phyloP scores from a whole-genome alignment of 2,797 vertebrate species.

The Brachyrhaphis roseni region DNA sequence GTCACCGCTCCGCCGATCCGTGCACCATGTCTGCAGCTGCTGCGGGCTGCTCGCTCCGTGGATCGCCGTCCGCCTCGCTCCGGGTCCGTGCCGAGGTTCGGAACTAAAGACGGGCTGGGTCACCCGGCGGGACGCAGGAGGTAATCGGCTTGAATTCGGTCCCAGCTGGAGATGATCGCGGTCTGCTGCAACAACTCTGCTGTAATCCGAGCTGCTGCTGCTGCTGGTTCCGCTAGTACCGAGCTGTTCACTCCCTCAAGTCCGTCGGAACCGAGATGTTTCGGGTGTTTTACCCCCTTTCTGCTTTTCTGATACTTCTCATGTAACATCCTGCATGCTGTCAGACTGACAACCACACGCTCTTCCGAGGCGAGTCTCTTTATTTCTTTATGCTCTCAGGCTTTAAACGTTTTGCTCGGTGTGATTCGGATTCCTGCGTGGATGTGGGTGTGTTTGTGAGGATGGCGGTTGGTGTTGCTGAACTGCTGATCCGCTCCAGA shows the following conservation, averaged over 20 bases:
- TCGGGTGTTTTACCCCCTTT: constrained; percentile 30
- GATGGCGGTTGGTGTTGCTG: constrained; percentile 29
- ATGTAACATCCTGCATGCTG: constrained; percentile 56
- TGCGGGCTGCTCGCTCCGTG: constrained; percentile 62
- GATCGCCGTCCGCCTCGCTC: constrained; percentile 62
- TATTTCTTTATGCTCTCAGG: neutral
- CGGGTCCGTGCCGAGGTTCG: constrained; percentile 37
- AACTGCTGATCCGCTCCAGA: constrained; percentile 50
- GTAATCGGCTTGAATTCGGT: constrained; percentile 51
- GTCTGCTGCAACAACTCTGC: constrained; percentile 50
- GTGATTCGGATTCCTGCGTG: constrained; percentile 24
- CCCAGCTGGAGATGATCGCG: constrained; percentile 59
- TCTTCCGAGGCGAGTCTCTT: constrained; percentile 52
- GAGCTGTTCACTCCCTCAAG: constrained; percentile 21
- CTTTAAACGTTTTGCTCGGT: constrained; percentile 3
- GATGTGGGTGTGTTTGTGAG: constrained; percentile 47
- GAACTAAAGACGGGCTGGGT: neutral
- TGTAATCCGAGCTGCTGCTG: constrained; percentile 30
- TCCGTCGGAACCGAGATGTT: constrained; percentile 40
- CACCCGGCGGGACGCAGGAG: constrained; percentile 56
- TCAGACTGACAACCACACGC: constrained; percentile 67
- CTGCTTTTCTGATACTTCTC: constrained; percentile 44
- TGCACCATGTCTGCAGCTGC: constrained; percentile 77
- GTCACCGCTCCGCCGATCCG: constrained; percentile 83
- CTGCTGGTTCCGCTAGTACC: constrained; percentile 22